Conservation (phyloP, 2,113 vertebrate genomes). For the Aplodontia rufa region DNA sequence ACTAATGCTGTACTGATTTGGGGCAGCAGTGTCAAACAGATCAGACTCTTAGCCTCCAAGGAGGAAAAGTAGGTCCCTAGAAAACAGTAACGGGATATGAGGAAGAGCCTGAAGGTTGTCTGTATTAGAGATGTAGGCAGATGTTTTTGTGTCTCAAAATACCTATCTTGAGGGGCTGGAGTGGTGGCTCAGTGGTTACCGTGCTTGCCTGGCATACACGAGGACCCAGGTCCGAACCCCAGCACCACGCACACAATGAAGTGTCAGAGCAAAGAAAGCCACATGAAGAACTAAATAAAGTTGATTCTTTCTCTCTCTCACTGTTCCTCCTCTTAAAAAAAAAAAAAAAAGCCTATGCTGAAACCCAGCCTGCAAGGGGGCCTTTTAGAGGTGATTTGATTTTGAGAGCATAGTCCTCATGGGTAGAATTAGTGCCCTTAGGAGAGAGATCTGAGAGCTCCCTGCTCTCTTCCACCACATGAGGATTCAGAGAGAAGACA, state of each 20-base stretch:
- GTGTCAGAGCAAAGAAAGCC: too few species aligned
- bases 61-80: neutral
- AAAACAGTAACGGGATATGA: neutral
- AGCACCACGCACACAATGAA: too few species aligned
- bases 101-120: neutral
- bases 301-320: too few species aligned
- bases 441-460: neutral
- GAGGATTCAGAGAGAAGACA: neutral
- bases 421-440: neutral
- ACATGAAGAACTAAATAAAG: too few species aligned
- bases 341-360: too few species aligned
- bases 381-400: neutral
- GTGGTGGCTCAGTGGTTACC: too few species aligned
- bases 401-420: neutral
- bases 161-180: too few species aligned
- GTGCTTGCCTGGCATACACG: too few species aligned
- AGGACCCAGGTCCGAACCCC: too few species aligned
- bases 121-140: neutral
- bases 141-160: neutral
- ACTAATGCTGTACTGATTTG: neutral
- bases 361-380: neutral
- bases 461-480: neutral
- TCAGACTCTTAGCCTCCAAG: neutral
- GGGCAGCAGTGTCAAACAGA: neutral
- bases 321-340: too few species aligned